These are phyloP conservation scores for Pterois miles DNA, from an alignment of 2,797 vertebrate species.

Conservation along the genomic window DNA sequence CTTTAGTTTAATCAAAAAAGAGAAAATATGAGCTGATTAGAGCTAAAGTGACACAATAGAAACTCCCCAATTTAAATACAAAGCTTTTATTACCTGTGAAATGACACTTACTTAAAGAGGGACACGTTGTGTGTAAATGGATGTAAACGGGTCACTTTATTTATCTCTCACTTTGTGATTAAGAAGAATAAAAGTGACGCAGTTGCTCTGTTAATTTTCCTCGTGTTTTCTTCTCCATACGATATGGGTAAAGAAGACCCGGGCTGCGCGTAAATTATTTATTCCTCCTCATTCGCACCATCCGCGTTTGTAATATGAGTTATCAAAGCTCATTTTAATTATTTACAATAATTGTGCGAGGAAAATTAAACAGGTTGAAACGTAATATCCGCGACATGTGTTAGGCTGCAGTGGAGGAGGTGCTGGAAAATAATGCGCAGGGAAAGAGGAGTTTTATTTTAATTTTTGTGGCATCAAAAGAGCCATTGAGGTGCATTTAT, in stretches of 20 bases:
- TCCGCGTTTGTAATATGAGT: constrained; percentile 98
- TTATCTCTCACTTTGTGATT: not conserved
- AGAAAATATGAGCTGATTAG: not conserved
- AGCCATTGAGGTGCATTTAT: not conserved
- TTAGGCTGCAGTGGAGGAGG: constrained; percentile 76
- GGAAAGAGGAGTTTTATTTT: not conserved
- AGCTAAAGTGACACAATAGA: constrained; percentile 7
- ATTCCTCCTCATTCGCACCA: constrained; percentile 90
- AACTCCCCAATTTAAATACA: constrained; percentile 75
- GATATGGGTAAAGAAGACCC: constrained; percentile 72
- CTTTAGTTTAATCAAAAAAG: constrained; percentile 11
- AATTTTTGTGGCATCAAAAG: not conserved
- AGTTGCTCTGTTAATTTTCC: constrained; percentile 4
- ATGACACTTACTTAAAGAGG: constrained; percentile 23
- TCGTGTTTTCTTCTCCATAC: constrained; percentile 43
- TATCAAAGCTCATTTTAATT: constrained; percentile 96
- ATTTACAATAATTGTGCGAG: constrained; percentile 92
- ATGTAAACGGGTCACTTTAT: constrained; percentile 29
- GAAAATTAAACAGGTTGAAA: constrained; percentile 92
- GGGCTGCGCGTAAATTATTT: constrained; percentile 89
- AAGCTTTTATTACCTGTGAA: constrained; percentile 66
- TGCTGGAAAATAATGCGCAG: constrained; percentile 68
- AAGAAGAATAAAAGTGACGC: not conserved
- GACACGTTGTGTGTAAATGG: constrained; percentile 69
- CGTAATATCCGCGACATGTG: constrained; percentile 87